Evolutionary conservation across 2,797 vertebrate genomes (phyloP).

Genomic region (Thamnophis elegans): DNA sequence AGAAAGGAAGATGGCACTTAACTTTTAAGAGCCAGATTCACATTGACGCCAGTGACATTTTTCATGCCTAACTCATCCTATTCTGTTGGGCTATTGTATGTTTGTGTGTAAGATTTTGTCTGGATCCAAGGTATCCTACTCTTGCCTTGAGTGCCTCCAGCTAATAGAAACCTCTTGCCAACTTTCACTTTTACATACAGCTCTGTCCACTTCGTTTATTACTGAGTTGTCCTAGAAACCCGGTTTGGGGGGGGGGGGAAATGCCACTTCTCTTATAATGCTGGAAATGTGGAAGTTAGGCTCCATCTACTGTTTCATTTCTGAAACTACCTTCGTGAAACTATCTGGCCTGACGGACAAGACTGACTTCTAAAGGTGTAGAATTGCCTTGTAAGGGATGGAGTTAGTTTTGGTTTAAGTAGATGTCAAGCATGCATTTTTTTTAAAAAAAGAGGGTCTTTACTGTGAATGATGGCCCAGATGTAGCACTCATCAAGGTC

Average conservation of each 20-base stretch:
- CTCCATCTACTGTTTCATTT: conserved; percentile 73
- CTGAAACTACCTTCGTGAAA: conserved; percentile 33
- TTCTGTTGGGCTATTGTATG: not conserved
- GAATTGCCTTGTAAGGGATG: not conserved
- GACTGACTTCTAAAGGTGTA: not conserved
- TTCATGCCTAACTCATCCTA: not conserved
- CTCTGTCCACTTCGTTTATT: conserved; percentile 63
- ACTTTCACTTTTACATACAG: conserved; percentile 54
- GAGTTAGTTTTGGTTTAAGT: not conserved
- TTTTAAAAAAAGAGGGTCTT: not conserved
- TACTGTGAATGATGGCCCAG: not conserved
- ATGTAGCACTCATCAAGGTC: not conserved
- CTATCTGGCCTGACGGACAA: not conserved
- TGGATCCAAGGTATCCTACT: not conserved
- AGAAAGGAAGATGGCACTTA: not conserved
- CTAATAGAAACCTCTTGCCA: conserved; percentile 61
- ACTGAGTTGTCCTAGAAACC: not conserved
- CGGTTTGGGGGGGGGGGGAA: no score
- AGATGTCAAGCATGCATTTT: not conserved
- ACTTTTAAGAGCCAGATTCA: not conserved
- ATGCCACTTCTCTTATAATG: conserved; percentile 42
- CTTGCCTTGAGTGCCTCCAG: conserved; percentile 53
- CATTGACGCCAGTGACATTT: not conserved
- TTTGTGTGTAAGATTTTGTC: not conserved
- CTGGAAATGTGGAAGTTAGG: conserved; percentile 66